These are phyloP conservation scores for Lepidocolaptes lacrymiger DNA, from an alignment of 2,797 vertebrate species.

Conservation along the genomic window DNA sequence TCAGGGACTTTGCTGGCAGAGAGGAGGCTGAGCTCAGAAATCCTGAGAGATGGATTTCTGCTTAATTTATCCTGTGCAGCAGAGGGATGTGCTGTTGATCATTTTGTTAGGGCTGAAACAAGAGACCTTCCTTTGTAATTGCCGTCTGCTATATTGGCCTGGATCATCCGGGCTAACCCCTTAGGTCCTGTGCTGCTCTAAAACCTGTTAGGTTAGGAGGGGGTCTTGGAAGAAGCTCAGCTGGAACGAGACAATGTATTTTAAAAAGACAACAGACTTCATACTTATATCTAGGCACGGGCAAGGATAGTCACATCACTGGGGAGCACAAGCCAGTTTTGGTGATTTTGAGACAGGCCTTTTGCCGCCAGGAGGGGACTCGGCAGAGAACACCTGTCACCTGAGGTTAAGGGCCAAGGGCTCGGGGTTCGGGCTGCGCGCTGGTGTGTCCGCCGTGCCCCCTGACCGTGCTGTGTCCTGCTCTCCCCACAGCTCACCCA, in stretches of 20 bases:
- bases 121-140: background rate
- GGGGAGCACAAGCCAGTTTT: background rate
- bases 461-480: too few species aligned
- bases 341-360: background rate
- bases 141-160: background rate
- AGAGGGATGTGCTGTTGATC: background rate
- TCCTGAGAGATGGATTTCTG: background rate
- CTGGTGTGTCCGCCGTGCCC: too few species aligned
- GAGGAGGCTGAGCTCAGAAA: background rate
- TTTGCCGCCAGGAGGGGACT: background rate
- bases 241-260: background rate
- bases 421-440: too few species aligned
- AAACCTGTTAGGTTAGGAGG: background rate
- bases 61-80: conserved; percentile 3
- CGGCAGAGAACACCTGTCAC: background rate
- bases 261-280: background rate
- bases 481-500: conserved; percentile 56
- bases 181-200: background rate
- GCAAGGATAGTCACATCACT: background rate
- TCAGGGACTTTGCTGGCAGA: background rate
- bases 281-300: background rate
- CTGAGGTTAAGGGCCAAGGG: too few species aligned
- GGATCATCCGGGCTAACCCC: background rate
- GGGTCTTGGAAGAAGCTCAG: background rate
- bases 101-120: background rate